These are phyloP conservation scores for Ibidorhyncha struthersii DNA, from an alignment of 2,113 vertebrate species.

Conservation along the genomic window DNA sequence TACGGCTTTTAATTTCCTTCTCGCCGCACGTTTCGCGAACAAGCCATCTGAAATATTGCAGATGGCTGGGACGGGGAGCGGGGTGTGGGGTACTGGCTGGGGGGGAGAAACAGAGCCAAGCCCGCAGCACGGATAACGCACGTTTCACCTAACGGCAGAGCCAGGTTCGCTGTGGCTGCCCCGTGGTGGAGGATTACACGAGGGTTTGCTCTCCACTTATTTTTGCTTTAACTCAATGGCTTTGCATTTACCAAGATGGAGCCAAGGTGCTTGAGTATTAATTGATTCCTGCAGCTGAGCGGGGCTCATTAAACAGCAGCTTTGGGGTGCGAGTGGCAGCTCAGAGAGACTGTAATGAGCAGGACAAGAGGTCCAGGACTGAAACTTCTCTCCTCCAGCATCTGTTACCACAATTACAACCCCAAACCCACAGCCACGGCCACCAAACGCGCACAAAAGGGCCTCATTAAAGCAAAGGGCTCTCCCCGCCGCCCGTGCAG, in stretches of 20 bases:
- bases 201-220: not conserved
- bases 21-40: rapidly evolving
- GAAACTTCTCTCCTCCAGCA: conserved; percentile 4
- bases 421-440: not conserved
- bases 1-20: not conserved
- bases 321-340: conserved; percentile 11
- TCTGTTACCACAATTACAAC: not conserved
- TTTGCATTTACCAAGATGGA: not conserved
- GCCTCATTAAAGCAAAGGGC: not conserved
- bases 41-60: not conserved
- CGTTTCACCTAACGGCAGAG: rapidly evolving
- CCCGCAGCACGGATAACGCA: rapidly evolving
- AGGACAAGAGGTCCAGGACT: not conserved
- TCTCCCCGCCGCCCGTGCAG: not conserved
- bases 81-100: not conserved
- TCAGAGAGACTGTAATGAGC: not conserved
- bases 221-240: not conserved
- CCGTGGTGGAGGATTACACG: rapidly evolving
- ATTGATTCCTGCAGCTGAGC: conserved; percentile 13
- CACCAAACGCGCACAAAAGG: not conserved
- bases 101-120: not conserved
- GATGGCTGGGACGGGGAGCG: not conserved
- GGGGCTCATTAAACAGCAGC: conserved; percentile 41
- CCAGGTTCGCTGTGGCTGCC: not conserved
- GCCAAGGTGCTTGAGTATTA: not conserved